A percentile compares a stretch with the other conserved stretches of the same genome.
phyloP scores from a whole-genome alignment of 1,140 invertebrate genomes.

The Sarcophaga bullata region DNA sequence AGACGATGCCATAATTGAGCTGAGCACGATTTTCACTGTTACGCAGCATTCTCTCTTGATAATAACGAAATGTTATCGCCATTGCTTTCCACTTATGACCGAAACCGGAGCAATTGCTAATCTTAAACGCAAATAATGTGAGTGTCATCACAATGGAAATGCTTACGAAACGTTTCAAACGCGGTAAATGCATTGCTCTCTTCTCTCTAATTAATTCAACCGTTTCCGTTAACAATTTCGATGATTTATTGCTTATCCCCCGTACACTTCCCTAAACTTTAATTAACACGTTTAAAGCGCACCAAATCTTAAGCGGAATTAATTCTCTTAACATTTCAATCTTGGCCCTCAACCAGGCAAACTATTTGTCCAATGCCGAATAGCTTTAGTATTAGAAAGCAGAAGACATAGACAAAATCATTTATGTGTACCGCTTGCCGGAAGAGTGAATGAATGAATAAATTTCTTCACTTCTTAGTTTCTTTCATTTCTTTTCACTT shows the following conservation, averaged over 20 bases:
- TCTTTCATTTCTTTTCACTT: too few relatives aligned
- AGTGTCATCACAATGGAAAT: background rate
- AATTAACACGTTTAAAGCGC: conserved; percentile 1
- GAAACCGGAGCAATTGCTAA: background rate
- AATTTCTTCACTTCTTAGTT: too few relatives aligned
- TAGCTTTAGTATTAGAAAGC: background rate
- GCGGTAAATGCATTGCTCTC: conserved; percentile 26
- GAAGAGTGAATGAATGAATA: too few relatives aligned
- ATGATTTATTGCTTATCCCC: background rate
- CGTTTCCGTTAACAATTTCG: too few relatives aligned
- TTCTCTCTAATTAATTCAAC: background rate
- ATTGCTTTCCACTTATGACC: conserved; percentile 49
- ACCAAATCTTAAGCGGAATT: background rate
- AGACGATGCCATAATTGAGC: conserved; percentile 60
- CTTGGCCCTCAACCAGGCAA: background rate
- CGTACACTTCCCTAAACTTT: too few relatives aligned
- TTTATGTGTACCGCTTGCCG: background rate
- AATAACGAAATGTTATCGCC: conserved; percentile 53
- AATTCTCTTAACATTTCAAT: conserved; percentile 5
- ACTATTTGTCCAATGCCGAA: background rate
- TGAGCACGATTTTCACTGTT: conserved; percentile 58
- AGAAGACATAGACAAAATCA: background rate
- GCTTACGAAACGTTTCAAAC: conserved; percentile 8
- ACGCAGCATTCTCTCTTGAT: conserved; percentile 58
- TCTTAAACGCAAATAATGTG: background rate